Evolutionary conservation across 2,888 invertebrate genomes (phyloP).

Genomic region (Chrysotoxum bicinctum): DNA sequence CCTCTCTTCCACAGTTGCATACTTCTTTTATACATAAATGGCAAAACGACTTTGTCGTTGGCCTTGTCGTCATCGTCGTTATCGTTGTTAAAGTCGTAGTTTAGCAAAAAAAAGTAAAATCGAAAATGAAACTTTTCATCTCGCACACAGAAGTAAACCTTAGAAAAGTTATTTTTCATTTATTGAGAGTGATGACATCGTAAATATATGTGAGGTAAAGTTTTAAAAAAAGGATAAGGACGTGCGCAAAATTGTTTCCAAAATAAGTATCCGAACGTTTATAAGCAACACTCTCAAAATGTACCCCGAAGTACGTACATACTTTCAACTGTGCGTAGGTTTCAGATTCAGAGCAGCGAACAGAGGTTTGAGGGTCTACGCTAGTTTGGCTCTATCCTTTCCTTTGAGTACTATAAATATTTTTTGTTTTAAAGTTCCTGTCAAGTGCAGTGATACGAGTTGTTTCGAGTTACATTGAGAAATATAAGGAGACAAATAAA

Average conservation of each 20-base stretch:
- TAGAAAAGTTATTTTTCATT: slow-evolving; percentile 31
- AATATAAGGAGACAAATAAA: not conserved
- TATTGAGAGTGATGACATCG: slow-evolving; percentile 47
- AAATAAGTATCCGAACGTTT: slow-evolving; percentile 41
- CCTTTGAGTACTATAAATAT: slow-evolving; percentile 39
- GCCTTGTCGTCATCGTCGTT: not conserved
- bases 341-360: not conserved
- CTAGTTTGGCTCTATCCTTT: slow-evolving; percentile 7
- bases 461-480: slow-evolving; percentile 4
- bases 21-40: not conserved
- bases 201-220: slow-evolving; percentile 30
- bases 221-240: slow-evolving; percentile 15
- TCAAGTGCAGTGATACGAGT: slow-evolving; percentile 42
- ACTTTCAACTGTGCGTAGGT: slow-evolving; percentile 43
- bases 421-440: slow-evolving; percentile 48
- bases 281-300: slow-evolving; percentile 40
- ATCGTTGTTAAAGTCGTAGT: not conserved
- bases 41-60: not conserved
- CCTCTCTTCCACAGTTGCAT: not conserved
- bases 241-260: slow-evolving; percentile 18
- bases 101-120: not conserved
- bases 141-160: slow-evolving; percentile 18
- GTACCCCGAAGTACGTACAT: slow-evolving; percentile 36
- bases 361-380: no score
- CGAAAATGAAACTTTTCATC: slow-evolving; percentile 1